Percentiles rank a stretch among this genome's conserved stretches.
phyloP scores from a whole-genome alignment of 2,888 invertebrate species.

The Drosophila limbata region DNA sequence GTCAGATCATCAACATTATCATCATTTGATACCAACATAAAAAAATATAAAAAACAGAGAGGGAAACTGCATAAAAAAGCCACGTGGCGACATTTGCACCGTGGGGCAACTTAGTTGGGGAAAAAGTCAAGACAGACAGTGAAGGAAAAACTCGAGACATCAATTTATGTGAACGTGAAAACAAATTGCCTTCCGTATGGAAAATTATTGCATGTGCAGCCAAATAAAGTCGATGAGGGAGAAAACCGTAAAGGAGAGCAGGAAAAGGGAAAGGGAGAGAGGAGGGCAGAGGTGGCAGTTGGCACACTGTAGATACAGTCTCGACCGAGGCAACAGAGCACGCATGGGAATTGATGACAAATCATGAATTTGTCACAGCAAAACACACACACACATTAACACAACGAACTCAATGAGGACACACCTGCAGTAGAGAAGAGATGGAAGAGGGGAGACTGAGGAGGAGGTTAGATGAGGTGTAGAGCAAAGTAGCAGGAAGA shows the following conservation, averaged over 20 bases:
- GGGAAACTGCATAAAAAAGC: slow-evolving; percentile 19
- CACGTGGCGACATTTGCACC: slow-evolving; percentile 58
- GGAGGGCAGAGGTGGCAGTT: not conserved
- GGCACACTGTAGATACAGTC: not conserved
- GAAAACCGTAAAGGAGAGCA: slow-evolving; percentile 2
- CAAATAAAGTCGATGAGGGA: slow-evolving; percentile 35
- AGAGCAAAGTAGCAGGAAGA: slow-evolving; percentile 7
- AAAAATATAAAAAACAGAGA: slow-evolving; percentile 13
- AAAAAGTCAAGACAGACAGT: slow-evolving; percentile 42
- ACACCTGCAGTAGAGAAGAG: slow-evolving; percentile 6
- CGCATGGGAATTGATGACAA: slow-evolving; percentile 68
- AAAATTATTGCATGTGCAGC: slow-evolving; percentile 66
- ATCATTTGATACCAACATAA: slow-evolving; percentile 38
- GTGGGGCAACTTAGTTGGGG: slow-evolving; percentile 36
- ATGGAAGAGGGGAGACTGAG: not conserved
- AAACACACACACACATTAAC: slow-evolving; percentile 8
- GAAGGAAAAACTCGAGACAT: slow-evolving; percentile 33
- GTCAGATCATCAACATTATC: slow-evolving; percentile 56
- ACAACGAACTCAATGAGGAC: slow-evolving; percentile 20
- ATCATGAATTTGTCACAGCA: slow-evolving; percentile 68
- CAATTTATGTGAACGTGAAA: slow-evolving; percentile 73
- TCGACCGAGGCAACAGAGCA: slow-evolving; percentile 26
- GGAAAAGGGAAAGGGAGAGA: not conserved
- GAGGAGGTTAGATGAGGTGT: not conserved
- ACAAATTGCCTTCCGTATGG: slow-evolving; percentile 74